Evolutionary conservation across 2,797 vertebrate species (phyloP).

Genomic region (Muraenolepis orangiensis): DNA sequence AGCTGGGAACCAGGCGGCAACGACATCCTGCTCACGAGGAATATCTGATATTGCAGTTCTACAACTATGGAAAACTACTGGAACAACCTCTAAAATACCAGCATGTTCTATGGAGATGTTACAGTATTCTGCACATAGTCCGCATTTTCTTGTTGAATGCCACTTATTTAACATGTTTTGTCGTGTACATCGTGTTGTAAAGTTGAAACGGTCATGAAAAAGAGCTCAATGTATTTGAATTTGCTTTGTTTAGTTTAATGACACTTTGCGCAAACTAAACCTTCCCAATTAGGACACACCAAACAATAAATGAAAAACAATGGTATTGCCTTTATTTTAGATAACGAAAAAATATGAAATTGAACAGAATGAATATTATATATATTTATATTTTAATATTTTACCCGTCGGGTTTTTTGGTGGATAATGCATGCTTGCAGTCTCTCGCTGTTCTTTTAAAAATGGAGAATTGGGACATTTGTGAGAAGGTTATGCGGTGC

Average conservation of each 20-base stretch:
- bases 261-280: constrained; percentile 30
- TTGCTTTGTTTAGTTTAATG: constrained; percentile 39
- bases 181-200: constrained; percentile 62
- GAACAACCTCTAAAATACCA: constrained; percentile 43
- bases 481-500: constrained; percentile 34
- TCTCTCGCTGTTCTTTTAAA: constrained; percentile 45
- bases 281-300: neutral
- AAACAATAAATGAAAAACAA: neutral
- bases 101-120: constrained; percentile 62
- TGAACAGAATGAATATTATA: constrained; percentile 57
- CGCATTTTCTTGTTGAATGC: constrained; percentile 56
- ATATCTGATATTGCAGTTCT: neutral
- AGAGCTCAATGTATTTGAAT: constrained; percentile 44
- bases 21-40: neutral
- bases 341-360: constrained; percentile 51
- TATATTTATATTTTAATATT: constrained; percentile 76
- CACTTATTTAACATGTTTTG: constrained; percentile 50
- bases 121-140: constrained; percentile 42
- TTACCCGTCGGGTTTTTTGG: constrained; percentile 62
- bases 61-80: constrained; percentile 10
- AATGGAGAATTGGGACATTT: constrained; percentile 39
- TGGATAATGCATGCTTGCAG: constrained; percentile 68
- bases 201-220: constrained; percentile 35
- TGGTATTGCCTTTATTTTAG: constrained; percentile 59
- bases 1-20: neutral